A percentile compares a stretch with the other conserved stretches of the same genome.
Conservation (phyloP, 2,113 vertebrate species). For the Podilymbus podiceps region DNA sequence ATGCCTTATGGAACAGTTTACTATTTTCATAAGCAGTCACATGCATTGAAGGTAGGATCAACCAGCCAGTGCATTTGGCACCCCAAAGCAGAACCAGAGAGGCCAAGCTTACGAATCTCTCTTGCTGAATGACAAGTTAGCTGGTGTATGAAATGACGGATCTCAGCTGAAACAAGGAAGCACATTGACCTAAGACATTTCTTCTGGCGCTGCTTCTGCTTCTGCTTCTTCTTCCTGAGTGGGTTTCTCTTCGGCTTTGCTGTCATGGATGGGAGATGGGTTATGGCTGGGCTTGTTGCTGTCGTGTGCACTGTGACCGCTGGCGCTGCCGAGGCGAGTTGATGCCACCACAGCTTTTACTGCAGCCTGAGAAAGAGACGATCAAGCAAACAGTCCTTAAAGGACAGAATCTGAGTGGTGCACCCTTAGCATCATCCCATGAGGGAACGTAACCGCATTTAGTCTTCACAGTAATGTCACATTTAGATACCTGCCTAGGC, state of each 20-base stretch:
- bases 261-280: slow-evolving; percentile 3
- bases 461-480: neutral
- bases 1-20: slow-evolving; percentile 74
- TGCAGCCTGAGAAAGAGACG: slow-evolving; percentile 75
- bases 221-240: slow-evolving; percentile 39
- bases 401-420: rapidly evolving
- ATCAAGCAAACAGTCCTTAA: neutral
- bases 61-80: slow-evolving; percentile 65
- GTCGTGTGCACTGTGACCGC: slow-evolving; percentile 71
- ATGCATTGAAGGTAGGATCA: slow-evolving; percentile 81
- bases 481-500: neutral
- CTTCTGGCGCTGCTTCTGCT: slow-evolving; percentile 29
- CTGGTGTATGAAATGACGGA: slow-evolving; percentile 56
- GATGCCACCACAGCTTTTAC: slow-evolving; percentile 90
- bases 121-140: slow-evolving; percentile 63
- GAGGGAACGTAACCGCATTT: rapidly evolving
- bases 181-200: slow-evolving; percentile 61
- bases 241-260: neutral
- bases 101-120: slow-evolving; percentile 70
- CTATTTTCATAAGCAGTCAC: slow-evolving; percentile 82
- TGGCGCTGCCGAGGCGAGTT: slow-evolving; percentile 80
- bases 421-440: rapidly evolving
- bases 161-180: neutral
- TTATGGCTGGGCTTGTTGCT: slow-evolving; percentile 68
- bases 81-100: slow-evolving; percentile 67